These are phyloP conservation scores for Chondrilla cf. caribensis DNA, from an alignment of 37 sponge, comb jelly and placozoan species.

Conservation along the genomic window DNA sequence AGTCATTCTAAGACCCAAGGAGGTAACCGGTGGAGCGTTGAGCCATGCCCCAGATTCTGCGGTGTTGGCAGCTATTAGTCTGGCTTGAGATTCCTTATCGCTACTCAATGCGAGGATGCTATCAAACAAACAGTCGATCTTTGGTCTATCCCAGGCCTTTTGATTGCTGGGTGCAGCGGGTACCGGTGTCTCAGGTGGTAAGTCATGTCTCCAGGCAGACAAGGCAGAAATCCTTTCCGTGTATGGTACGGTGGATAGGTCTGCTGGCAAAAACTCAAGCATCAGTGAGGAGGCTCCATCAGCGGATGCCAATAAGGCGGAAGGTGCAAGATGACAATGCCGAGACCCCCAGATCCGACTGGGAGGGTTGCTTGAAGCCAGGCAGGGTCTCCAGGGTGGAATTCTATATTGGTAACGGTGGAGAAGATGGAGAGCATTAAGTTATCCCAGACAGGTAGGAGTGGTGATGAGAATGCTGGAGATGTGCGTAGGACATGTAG, in stretches of 20 bases:
- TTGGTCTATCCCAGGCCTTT: constrained; percentile 29
- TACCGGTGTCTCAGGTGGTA: background rate
- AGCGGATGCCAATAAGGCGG: constrained; percentile 54
- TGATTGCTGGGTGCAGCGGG: constrained; percentile 12
- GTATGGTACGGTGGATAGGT: background rate
- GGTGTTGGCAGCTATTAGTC: constrained; percentile 17
- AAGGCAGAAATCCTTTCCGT: background rate
- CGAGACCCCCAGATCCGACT: constrained; percentile 40
- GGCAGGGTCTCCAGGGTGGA: constrained; percentile 17
- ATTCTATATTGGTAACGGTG: constrained; percentile 22
- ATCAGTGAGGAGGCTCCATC: constrained; percentile 27
- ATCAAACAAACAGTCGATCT: background rate
- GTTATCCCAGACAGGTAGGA: constrained; percentile 8
- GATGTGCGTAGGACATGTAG: constrained; percentile 43
- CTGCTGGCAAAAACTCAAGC: constrained; percentile 12
- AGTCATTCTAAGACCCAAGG: constrained; percentile 21
- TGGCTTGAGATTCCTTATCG: constrained; percentile 9
- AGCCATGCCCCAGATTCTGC: constrained; percentile 34
- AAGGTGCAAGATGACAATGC: constrained; percentile 42
- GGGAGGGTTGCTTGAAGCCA: constrained; percentile 55
- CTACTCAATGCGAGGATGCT: background rate
- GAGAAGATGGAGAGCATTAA: constrained; percentile 11
- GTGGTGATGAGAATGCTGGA: constrained; percentile 8
- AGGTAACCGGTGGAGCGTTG: constrained; percentile 31
- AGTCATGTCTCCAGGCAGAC: constrained; percentile 18